These are phyloP conservation scores for Protophormia terraenovae DNA, from an alignment of 2,888 invertebrate genomes.

Conservation along the genomic window DNA sequence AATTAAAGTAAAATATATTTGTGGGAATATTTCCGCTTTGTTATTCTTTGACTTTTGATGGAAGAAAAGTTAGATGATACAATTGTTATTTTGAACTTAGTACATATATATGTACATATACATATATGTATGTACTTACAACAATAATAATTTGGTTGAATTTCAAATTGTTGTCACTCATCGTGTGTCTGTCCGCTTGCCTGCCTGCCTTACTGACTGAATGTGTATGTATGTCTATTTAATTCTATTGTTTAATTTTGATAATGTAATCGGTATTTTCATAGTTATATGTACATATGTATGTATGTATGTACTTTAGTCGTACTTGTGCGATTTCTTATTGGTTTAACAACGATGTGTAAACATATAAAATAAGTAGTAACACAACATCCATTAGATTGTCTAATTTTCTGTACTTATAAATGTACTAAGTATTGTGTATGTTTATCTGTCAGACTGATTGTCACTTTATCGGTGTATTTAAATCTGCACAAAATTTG, in stretches of 20 bases:
- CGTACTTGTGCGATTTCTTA: conserved; percentile 21
- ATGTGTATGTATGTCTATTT: neutral
- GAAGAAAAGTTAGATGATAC: conserved; percentile 13
- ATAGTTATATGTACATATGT: neutral
- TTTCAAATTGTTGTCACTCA: conserved; percentile 35
- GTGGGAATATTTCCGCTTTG: conserved; percentile 52
- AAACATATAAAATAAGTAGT: neutral
- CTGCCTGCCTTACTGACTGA: neutral
- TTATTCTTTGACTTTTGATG: neutral
- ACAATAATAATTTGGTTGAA: neutral
- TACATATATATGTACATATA: neutral
- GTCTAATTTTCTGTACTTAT: neutral
- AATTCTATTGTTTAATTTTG: conserved; percentile 36
- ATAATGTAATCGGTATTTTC: neutral
- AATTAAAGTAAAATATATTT: conserved; percentile 42
- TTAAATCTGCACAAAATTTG: neutral
- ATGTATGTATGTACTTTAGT: neutral
- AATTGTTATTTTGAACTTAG: conserved; percentile 22
- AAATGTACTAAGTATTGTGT: no score
- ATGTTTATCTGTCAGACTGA: neutral
- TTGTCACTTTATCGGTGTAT: conserved; percentile 26
- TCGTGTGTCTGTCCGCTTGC: neutral
- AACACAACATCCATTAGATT: neutral
- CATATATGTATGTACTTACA: neutral
- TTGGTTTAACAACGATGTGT: conserved; percentile 11